A percentile compares a stretch with the other conserved stretches of the same genome.
Evolutionary conservation across 2,888 invertebrate species (phyloP).

Genomic region (Tetheella fluctuosa): DNA sequence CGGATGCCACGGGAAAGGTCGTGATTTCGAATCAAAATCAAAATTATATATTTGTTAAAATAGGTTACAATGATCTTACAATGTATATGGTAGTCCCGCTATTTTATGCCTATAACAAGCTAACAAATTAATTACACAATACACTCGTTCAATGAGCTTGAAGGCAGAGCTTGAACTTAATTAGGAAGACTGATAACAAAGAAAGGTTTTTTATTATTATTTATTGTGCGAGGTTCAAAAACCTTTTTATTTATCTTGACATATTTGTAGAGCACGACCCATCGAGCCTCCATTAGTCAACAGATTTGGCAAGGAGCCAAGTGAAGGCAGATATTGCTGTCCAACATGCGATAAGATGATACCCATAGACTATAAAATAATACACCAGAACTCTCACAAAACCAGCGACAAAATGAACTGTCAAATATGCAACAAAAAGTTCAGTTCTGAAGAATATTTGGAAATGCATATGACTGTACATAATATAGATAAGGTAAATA

Average conservation of each 20-base stretch:
- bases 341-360: constrained; percentile 80
- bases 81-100: no score
- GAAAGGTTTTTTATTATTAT: no score
- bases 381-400: constrained; percentile 89
- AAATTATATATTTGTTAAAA: no score
- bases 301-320: constrained; percentile 48
- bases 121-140: no score
- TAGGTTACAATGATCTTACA: no score
- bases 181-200: no score
- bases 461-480: constrained; percentile 91
- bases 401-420: constrained; percentile 85
- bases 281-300: constrained; percentile 77
- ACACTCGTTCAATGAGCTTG: no score
- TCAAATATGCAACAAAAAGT: constrained; percentile 88
- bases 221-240: no score
- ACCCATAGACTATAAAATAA: constrained; percentile 71
- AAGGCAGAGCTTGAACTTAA: no score
- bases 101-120: no score
- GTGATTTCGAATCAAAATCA: no score
- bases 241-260: neutral
- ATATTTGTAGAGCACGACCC: constrained; percentile 56
- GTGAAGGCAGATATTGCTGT: constrained; percentile 70
- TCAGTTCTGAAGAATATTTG: constrained; percentile 85
- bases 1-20: no score
- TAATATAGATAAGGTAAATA: constrained; percentile 75